These are phyloP conservation scores for Euwallacea similis DNA, from an alignment of 1,140 invertebrate species.

Conservation along the genomic window DNA sequence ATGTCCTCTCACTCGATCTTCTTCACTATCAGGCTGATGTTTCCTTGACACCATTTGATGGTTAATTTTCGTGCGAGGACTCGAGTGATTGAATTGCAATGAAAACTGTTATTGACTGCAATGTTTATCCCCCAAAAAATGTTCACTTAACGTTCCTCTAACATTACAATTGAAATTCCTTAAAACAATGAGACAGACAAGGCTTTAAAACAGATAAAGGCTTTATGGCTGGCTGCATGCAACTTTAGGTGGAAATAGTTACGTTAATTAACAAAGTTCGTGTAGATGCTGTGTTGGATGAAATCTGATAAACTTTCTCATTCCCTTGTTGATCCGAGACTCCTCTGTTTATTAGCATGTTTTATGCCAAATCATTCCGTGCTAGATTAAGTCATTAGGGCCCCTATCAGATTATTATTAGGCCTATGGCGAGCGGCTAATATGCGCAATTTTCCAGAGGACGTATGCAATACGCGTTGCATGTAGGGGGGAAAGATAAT, in stretches of 20 bases:
- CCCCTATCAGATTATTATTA: background rate
- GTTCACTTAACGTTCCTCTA: too few species aligned
- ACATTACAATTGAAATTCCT: background rate
- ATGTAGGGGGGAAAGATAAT: slow-evolving; percentile 27
- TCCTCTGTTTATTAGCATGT: background rate
- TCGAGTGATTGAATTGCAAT: too few species aligned
- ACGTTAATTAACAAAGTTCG: slow-evolving; percentile 20
- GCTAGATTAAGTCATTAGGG: background rate
- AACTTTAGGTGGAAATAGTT: slow-evolving; percentile 17
- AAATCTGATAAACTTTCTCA: slow-evolving; percentile 17
- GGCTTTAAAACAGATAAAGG: slow-evolving; percentile 17
- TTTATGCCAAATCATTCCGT: too few species aligned
- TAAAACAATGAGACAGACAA: slow-evolving; percentile 1
- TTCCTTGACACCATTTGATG: too few species aligned
- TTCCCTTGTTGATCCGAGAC: background rate
- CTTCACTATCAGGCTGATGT: too few species aligned
- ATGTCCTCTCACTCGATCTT: too few species aligned
- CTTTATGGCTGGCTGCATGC: slow-evolving; percentile 8
- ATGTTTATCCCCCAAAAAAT: too few species aligned
- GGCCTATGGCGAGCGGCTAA: background rate
- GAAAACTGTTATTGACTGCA: too few species aligned
- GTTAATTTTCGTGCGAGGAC: too few species aligned
- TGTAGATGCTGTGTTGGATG: background rate
- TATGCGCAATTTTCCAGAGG: slow-evolving; percentile 3
- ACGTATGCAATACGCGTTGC: slow-evolving; percentile 13